Conservation (phyloP, 2,797 vertebrate species). For the Sphenopsis melanotis region DNA sequence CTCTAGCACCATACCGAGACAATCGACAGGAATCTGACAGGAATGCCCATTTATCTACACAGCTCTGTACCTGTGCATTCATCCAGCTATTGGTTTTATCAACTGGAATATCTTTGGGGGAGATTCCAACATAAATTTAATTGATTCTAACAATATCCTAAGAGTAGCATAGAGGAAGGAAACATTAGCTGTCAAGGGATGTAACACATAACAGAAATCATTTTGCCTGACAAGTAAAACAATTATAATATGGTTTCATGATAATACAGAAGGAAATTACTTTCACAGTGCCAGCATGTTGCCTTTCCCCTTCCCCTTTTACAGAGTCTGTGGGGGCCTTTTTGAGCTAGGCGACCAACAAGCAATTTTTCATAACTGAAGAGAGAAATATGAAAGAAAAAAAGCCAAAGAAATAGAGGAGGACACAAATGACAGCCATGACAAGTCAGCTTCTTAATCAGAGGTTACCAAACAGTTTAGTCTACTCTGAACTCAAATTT, state of each 20-base stretch:
- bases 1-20: neutral
- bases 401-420: neutral
- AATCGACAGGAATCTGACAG: conserved; percentile 17
- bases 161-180: conserved; percentile 23
- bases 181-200: conserved; percentile 28
- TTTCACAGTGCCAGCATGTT: conserved; percentile 14
- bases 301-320: neutral
- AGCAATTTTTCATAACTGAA: neutral
- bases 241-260: conserved; percentile 1
- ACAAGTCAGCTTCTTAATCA: neutral
- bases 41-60: conserved; percentile 30
- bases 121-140: conserved; percentile 26
- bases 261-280: conserved; percentile 27
- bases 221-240: conserved; percentile 21
- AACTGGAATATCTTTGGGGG: neutral
- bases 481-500: neutral
- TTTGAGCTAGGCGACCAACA: neutral
- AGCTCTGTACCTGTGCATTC: conserved; percentile 18
- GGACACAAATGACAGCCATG: neutral
- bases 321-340: neutral
- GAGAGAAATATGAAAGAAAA: neutral
- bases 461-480: neutral
- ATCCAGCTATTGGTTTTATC: neutral
- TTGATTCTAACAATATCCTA: conserved; percentile 17
- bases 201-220: conserved; percentile 43